Conservation (phyloP, 2,888 invertebrate species). For the Cantharis flavilabris region DNA sequence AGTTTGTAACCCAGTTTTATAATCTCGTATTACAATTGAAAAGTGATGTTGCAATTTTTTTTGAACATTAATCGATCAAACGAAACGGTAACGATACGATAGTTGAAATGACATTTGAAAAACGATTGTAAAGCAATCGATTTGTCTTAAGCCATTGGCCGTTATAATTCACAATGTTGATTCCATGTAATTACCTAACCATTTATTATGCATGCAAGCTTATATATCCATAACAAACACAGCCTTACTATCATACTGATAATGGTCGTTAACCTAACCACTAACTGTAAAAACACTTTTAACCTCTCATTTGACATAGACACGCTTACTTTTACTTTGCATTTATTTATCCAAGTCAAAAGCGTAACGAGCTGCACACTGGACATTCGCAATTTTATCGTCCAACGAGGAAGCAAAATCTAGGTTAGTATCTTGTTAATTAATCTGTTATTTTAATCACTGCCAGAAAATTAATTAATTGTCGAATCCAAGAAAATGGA, state of each 20-base stretch:
- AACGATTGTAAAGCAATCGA: background rate
- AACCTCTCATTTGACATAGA: slow-evolving; percentile 19
- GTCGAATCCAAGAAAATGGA: background rate
- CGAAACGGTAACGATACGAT: background rate
- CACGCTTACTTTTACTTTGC: slow-evolving; percentile 11
- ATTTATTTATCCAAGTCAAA: slow-evolving; percentile 8
- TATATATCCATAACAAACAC: background rate
- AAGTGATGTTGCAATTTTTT: background rate
- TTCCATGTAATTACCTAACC: slow-evolving; percentile 16
- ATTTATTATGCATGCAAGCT: slow-evolving; percentile 17
- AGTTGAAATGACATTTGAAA: background rate
- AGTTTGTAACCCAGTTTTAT: background rate
- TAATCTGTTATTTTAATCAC: background rate
- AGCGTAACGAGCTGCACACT: background rate
- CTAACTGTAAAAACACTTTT: slow-evolving; percentile 23
- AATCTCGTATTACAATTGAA: background rate
- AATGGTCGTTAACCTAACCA: slow-evolving; percentile 32
- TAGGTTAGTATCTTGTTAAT: background rate
- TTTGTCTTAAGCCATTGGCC: background rate
- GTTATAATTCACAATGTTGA: slow-evolving; percentile 10
- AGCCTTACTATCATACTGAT: slow-evolving; percentile 5
- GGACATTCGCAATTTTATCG: background rate
- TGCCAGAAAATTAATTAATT: background rate
- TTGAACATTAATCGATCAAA: background rate
- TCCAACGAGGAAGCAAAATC: background rate